phyloP scores from a whole-genome alignment of 2,888 invertebrate species.

The Spialia ferax region DNA sequence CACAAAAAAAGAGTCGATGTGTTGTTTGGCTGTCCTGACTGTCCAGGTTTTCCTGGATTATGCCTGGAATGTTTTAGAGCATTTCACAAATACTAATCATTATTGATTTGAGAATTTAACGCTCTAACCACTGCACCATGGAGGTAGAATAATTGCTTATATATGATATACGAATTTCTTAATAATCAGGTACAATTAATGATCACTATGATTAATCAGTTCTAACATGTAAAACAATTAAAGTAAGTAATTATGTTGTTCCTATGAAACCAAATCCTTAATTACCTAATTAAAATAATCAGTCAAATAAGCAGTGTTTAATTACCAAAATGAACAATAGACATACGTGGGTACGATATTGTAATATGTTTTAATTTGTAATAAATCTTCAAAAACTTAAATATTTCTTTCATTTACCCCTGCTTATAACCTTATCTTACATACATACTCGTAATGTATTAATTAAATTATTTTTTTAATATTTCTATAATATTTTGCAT shows the following conservation, averaged over 20 bases:
- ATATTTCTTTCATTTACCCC: too few species aligned
- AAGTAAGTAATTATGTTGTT: constrained; percentile 4
- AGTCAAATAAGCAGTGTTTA: constrained; percentile 4
- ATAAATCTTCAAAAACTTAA: too few species aligned
- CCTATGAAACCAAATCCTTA: constrained; percentile 8
- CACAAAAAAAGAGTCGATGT: constrained; percentile 34
- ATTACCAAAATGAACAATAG: background rate
- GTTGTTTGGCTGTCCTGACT: constrained; percentile 37
- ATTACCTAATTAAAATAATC: constrained; percentile 21
- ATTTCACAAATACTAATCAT: constrained; percentile 30
- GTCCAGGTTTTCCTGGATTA: constrained; percentile 40
- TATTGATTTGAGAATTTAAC: constrained; percentile 4
- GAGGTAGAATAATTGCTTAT: constrained; percentile 4
- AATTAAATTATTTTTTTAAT: constrained; percentile 40
- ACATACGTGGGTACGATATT: too few species aligned
- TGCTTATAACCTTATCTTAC: too few species aligned
- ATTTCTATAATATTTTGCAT: constrained; percentile 45
- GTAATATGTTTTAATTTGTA: too few species aligned
- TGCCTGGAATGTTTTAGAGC: constrained; percentile 34
- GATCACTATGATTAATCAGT: constrained; percentile 4
- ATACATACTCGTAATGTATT: constrained; percentile 39
- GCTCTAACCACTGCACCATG: constrained; percentile 4
- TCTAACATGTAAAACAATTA: constrained; percentile 4
- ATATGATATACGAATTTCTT: constrained; percentile 4
- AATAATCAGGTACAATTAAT: constrained; percentile 4